Evolutionary conservation across 1,140 invertebrate species (phyloP), one percentile per base, ranked within the genome.

Genomic region (Parasteatoda tepidariorum): DNA sequence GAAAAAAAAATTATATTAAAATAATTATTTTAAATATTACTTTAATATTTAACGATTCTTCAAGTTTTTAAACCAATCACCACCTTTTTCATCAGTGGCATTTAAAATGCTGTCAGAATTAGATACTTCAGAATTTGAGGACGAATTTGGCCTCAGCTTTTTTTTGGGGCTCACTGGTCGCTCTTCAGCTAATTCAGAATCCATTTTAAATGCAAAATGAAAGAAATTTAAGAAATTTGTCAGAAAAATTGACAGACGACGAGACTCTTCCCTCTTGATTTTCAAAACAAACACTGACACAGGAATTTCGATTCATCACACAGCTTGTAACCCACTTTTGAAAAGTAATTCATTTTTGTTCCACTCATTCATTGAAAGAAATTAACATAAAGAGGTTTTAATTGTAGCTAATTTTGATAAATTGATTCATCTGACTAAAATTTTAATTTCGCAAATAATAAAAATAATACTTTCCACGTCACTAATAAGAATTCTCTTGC

Each of bases 161-260:
- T 79, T 79, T 26, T 79, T 79, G 18, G 75, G 75, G 26, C 75
- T 79, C 6, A 48, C 62, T 31, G 75, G 75, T 24, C 75, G 62
- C 55, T 79, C 71, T 26, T 74, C 75, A 24, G 75, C 48, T 48
- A 5, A 18, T 33, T 79, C 64, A 3, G 75, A 13, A 34, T 79
- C 75, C 75, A 79, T 79, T 6, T 34, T 75, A 41, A 5, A 11
- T 68, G 0, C 1, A 41, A 68, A 68, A 48, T 71, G 26, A 30
- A 55, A 33, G 1, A 24, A 30, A 57, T 31, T 73, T 6, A 30
- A 73, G 24, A 13, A 38, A 48, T 24, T 26, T 26, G 24, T 33
- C 28, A 57, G 6, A 0, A 57, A 73, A 5, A 62, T n/a, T n/a
- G n/a, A n/a, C n/a, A n/a, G n/a, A n/a, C n/a, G n/a, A n/a, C n/a